Percentiles rank a stretch among this genome's conserved stretches.
These are phyloP conservation scores for Acanthis flammea DNA, from an alignment of 2,797 vertebrate species.

Conservation along the genomic window DNA sequence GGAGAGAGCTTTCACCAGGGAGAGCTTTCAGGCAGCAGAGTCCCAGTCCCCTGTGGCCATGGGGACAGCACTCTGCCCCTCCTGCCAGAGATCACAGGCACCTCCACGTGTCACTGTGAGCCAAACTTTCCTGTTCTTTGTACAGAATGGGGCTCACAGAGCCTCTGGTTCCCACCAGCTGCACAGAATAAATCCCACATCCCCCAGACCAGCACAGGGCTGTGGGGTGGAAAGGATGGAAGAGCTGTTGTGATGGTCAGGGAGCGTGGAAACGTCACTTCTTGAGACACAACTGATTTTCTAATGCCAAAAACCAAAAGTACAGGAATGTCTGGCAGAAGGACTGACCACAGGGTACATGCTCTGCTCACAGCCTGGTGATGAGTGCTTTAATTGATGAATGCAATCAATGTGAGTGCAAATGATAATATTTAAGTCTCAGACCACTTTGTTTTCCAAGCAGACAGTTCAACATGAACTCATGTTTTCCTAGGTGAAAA, in stretches of 20 bases:
- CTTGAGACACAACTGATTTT: not conserved
- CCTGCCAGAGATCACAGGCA: not conserved
- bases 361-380: not conserved
- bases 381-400: not conserved
- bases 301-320: not conserved
- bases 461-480: not conserved
- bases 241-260: not conserved
- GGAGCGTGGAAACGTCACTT: accelerated
- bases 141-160: not conserved
- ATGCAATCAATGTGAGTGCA: accelerated
- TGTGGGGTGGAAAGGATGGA: not conserved
- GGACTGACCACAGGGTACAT: accelerated
- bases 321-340: not conserved
- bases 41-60: not conserved
- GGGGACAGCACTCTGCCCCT: not conserved
- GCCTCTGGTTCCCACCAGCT: not conserved
- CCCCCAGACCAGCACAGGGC: not conserved
- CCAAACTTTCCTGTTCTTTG: not conserved
- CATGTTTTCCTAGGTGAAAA: not conserved
- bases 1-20: not conserved
- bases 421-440: not conserved
- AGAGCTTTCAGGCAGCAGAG: not conserved
- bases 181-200: not conserved
- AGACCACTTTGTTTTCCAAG: not conserved
- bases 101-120: not conserved